Percentiles rank a stretch among this genome's conserved stretches.
Evolutionary conservation across 2,797 vertebrate species (phyloP).

Genomic region (Limosa lapponica): DNA sequence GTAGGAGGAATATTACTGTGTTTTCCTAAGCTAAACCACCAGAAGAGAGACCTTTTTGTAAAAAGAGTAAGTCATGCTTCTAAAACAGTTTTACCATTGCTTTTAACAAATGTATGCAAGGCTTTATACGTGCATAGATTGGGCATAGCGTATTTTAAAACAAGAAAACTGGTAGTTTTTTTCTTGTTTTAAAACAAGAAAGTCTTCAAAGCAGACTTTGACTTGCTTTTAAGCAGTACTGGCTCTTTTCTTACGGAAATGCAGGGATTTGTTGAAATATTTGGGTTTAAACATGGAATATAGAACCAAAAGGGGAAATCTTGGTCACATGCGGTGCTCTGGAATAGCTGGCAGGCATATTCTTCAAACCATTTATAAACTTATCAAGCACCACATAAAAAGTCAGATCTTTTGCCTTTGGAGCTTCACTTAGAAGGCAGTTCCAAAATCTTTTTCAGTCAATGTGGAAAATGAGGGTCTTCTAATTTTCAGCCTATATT

Average conservation of each 20-base stretch:
- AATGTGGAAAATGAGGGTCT: background rate
- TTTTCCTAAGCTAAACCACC: background rate
- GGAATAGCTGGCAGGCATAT: background rate
- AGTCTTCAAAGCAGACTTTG: background rate
- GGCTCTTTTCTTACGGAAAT: background rate
- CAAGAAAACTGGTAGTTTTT: background rate
- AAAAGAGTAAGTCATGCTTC: background rate
- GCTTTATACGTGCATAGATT: background rate
- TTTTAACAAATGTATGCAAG: background rate
- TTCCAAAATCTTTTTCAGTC: background rate
- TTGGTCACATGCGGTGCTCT: background rate
- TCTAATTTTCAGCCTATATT: background rate
- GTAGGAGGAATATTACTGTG: background rate
- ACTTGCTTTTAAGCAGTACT: background rate
- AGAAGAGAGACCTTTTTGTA: background rate
- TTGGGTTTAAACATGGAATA: background rate
- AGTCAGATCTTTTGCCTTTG: background rate
- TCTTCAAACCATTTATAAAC: background rate
- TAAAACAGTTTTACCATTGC: background rate
- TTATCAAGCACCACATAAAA: background rate
- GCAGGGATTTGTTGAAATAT: background rate
- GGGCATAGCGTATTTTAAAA: background rate
- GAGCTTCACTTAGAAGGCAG: background rate
- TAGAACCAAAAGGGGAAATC: background rate
- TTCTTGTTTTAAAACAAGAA: background rate